These are phyloP conservation scores for Epicauta chinensis DNA, from an alignment of 1,140 invertebrate genomes.

Conservation along the genomic window DNA sequence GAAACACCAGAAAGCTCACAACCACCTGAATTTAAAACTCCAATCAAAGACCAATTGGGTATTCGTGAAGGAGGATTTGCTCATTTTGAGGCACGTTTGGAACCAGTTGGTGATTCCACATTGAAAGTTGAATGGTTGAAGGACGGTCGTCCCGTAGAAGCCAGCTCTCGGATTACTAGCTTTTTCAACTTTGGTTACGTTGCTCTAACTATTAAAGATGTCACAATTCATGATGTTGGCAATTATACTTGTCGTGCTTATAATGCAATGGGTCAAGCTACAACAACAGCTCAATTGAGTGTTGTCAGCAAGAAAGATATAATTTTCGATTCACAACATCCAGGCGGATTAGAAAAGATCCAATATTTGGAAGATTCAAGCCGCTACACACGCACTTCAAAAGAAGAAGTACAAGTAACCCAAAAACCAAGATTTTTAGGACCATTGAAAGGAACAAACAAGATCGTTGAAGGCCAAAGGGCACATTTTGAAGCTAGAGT, in stretches of 20 bases:
- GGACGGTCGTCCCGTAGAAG: slow-evolving; percentile 84
- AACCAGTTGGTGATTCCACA: slow-evolving; percentile 87
- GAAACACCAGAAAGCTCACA: slow-evolving; percentile 70
- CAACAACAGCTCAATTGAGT: slow-evolving; percentile 80
- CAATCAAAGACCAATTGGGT: slow-evolving; percentile 82
- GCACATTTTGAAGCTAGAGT: slow-evolving; percentile 95
- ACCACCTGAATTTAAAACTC: slow-evolving; percentile 87
- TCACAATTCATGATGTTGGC: slow-evolving; percentile 85
- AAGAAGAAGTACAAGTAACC: slow-evolving; percentile 69
- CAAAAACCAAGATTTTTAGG: slow-evolving; percentile 80
- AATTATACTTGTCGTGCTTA: slow-evolving; percentile 85
- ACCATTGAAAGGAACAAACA: slow-evolving; percentile 82
- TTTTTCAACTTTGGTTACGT: slow-evolving; percentile 97
- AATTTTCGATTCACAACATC: slow-evolving; percentile 79
- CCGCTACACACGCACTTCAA: slow-evolving; percentile 54
- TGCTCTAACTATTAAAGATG: slow-evolving; percentile 90
- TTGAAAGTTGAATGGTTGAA: slow-evolving; percentile 94
- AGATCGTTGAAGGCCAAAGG: slow-evolving; percentile 91
- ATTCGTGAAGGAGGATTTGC: slow-evolving; percentile 90
- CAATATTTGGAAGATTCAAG: slow-evolving; percentile 81
- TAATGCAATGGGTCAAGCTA: slow-evolving; percentile 82
- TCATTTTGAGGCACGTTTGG: slow-evolving; percentile 91
- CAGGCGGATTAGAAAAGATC: slow-evolving; percentile 80
- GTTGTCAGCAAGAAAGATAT: slow-evolving; percentile 82
- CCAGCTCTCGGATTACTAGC: slow-evolving; percentile 86